These are phyloP conservation scores for Ceratina japonica DNA, from an alignment of 1,140 invertebrate genomes.

Conservation along the genomic window DNA sequence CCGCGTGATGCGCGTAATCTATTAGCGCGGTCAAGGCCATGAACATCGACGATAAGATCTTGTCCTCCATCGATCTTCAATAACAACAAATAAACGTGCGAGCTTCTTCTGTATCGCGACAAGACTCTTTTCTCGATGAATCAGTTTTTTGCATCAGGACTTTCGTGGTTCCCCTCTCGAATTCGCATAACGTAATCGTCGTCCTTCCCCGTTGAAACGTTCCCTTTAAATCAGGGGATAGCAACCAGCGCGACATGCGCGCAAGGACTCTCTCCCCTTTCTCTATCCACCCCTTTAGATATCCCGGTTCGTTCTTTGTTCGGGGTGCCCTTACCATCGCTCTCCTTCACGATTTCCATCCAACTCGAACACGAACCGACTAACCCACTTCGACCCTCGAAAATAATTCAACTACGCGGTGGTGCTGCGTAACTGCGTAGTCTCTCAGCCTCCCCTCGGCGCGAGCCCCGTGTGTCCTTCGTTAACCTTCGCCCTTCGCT, in stretches of 20 bases:
- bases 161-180: no score
- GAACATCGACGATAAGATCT: no score
- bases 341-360: constrained; percentile 41
- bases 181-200: constrained; percentile 3
- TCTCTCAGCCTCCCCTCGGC: background rate
- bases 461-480: background rate
- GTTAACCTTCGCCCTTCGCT: background rate
- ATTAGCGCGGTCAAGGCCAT: no score
- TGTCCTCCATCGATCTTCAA: no score
- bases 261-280: constrained; percentile 46
- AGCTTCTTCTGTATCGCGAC: no score
- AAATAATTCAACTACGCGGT: constrained; percentile 58
- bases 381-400: constrained; percentile 70
- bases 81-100: no score
- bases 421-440: background rate
- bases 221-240: constrained; percentile 66
- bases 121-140: no score
- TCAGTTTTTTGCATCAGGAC: no score
- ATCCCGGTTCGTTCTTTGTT: constrained; percentile 62
- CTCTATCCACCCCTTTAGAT: background rate
- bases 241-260: constrained; percentile 59
- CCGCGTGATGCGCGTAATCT: no score
- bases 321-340: constrained; percentile 64
- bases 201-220: constrained; percentile 50
- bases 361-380: constrained; percentile 56